A percentile compares a stretch with the other conserved stretches of the same genome.
These are phyloP conservation scores for Heliocidaris tuberculata DNA, from an alignment of 35 echinoderm and acorn worm species.

Conservation along the genomic window DNA sequence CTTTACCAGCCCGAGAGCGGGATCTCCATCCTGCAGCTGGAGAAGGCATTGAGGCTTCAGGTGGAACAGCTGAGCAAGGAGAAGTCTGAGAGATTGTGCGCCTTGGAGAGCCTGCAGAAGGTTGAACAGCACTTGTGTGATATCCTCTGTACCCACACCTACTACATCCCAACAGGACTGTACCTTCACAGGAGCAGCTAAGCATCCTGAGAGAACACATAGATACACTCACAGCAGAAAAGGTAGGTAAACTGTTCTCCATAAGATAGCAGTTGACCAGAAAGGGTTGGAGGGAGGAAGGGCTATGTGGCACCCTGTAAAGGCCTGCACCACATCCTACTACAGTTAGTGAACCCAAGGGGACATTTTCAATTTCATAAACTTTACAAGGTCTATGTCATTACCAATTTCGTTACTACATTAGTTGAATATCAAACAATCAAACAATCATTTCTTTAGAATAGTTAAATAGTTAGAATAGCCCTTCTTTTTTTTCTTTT, in stretches of 20 bases:
- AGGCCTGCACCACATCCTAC: no score
- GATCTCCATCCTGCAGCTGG: slow-evolving; percentile 84
- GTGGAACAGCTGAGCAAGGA: slow-evolving; percentile 75
- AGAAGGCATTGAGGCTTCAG: slow-evolving; percentile 78
- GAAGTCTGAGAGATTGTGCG: slow-evolving; percentile 71
- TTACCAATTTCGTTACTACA: no score
- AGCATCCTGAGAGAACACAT: slow-evolving; percentile 82
- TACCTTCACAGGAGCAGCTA: slow-evolving; percentile 82
- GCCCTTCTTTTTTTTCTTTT: no score
- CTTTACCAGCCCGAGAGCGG: slow-evolving; percentile 74
- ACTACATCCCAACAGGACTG: slow-evolving; percentile 89
- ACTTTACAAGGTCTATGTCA: no score
- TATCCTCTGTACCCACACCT: slow-evolving; percentile 83
- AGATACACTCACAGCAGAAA: slow-evolving; percentile 78
- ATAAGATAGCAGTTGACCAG: background rate
- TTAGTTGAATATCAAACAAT: background rate
- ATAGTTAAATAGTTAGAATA: no score
- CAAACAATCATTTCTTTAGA: no score
- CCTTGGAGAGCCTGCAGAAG: slow-evolving; percentile 71
- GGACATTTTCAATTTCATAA: no score
- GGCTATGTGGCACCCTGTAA: no score
- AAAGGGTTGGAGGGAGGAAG: background rate
- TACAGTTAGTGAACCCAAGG: no score
- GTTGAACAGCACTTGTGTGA: slow-evolving; percentile 88
- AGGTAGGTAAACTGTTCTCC: slow-evolving; percentile 47